These are phyloP conservation scores for Tryphoninae sp. DNA, from an alignment of 2,888 invertebrate genomes.

Conservation along the genomic window DNA sequence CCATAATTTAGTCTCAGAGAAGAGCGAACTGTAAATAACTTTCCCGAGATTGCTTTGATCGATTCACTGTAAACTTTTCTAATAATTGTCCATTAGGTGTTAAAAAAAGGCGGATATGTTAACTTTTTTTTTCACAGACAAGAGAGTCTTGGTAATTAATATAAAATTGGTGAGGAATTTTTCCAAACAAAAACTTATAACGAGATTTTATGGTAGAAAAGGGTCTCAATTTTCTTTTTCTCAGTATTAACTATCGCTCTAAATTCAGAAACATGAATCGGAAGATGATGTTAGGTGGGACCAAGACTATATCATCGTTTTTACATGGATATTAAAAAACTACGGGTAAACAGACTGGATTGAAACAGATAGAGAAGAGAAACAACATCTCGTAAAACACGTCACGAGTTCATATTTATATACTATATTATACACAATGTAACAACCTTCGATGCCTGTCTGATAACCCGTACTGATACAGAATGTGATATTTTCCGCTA, in stretches of 20 bases:
- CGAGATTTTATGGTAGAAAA: background rate
- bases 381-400: background rate
- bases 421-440: conserved; percentile 42
- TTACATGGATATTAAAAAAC: conserved; percentile 42
- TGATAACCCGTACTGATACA: conserved; percentile 65
- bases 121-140: conserved; percentile 17
- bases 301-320: conserved; percentile 59
- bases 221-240: conserved; percentile 4
- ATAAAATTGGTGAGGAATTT: conserved; percentile 28
- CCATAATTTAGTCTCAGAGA: conserved; percentile 48
- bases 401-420: conserved; percentile 29
- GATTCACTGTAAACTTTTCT: conserved; percentile 44
- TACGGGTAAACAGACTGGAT: conserved; percentile 30
- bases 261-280: conserved; percentile 43
- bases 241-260: conserved; percentile 30
- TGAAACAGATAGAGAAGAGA: background rate
- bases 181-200: background rate
- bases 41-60: conserved; percentile 50
- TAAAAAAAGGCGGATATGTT: conserved; percentile 19
- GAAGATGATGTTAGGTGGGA: conserved; percentile 42
- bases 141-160: conserved; percentile 43
- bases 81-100: conserved; percentile 59
- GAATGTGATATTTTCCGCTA: conserved; percentile 71
- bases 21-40: conserved; percentile 57
- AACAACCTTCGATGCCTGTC: conserved; percentile 44